Evolutionary conservation across 2,113 vertebrate genomes (phyloP).

Genomic region (Poeciliopsis turrubarensis): DNA sequence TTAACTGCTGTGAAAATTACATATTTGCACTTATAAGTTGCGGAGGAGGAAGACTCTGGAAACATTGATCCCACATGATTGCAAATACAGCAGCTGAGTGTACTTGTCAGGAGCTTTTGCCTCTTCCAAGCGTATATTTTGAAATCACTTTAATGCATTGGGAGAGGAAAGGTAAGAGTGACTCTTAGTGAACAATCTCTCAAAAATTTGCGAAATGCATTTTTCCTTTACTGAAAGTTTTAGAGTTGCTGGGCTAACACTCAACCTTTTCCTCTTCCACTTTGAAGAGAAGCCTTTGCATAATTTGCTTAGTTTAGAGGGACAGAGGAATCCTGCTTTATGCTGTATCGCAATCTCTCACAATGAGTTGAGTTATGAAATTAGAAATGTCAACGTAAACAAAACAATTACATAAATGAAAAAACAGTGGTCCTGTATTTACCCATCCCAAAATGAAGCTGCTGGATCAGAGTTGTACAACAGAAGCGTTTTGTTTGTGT

Average conservation of each 20-base stretch:
- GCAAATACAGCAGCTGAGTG: constrained; percentile 7
- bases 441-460: constrained; percentile 24
- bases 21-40: constrained; percentile 41
- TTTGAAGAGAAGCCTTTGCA: constrained; percentile 13
- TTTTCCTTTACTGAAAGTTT: constrained; percentile 9
- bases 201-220: not conserved
- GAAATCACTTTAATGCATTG: constrained; percentile 7
- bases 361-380: not conserved
- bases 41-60: constrained; percentile 27
- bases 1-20: constrained; percentile 27
- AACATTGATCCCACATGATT: constrained; percentile 13
- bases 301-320: not conserved
- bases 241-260: not conserved
- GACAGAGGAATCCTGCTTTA: not conserved
- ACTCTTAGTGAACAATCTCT: not conserved
- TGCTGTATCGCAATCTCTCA: not conserved
- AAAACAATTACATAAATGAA: constrained; percentile 14
- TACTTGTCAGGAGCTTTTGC: not conserved
- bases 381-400: constrained; percentile 9
- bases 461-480: constrained; percentile 17
- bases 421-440: constrained; percentile 6
- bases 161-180: not conserved
- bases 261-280: not conserved
- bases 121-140: constrained; percentile 12
- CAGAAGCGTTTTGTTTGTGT: constrained; percentile 28